Evolutionary conservation across 2,113 vertebrate species (phyloP).

Genomic region (Larimichthys crocea): DNA sequence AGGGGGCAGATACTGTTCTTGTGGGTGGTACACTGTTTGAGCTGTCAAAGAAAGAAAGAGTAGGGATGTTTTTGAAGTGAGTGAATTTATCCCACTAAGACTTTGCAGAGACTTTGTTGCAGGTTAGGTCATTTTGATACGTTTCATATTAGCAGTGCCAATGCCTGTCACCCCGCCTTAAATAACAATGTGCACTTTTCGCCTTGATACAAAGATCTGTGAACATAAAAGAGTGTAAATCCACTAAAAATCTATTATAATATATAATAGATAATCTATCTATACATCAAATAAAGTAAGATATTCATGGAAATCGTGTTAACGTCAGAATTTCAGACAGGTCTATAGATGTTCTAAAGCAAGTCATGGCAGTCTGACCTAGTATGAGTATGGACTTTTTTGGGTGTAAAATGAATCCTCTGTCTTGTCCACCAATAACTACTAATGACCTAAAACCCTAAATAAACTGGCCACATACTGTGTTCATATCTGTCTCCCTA

Average conservation of each 20-base stretch:
- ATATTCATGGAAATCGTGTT: background rate
- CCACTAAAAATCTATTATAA: no score
- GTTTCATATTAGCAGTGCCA: background rate
- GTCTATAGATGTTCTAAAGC: background rate
- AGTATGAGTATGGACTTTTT: no score
- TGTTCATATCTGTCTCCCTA: conserved; percentile 1
- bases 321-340: no score
- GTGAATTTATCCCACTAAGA: background rate
- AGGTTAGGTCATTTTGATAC: no score
- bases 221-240: background rate
- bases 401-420: background rate
- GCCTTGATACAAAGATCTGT: background rate
- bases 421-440: background rate
- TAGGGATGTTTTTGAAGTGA: background rate
- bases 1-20: background rate
- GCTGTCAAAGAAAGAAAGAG: background rate
- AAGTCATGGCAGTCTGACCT: background rate
- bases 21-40: background rate
- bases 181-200: background rate
- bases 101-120: background rate
- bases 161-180: background rate
- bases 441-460: conserved; percentile 28
- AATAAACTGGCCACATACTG: conserved; percentile 1
- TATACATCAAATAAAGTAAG: background rate
- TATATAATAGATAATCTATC: no score